phyloP scores from a whole-genome alignment of 2,797 vertebrate species.

The Myioborus melanocephalus region DNA sequence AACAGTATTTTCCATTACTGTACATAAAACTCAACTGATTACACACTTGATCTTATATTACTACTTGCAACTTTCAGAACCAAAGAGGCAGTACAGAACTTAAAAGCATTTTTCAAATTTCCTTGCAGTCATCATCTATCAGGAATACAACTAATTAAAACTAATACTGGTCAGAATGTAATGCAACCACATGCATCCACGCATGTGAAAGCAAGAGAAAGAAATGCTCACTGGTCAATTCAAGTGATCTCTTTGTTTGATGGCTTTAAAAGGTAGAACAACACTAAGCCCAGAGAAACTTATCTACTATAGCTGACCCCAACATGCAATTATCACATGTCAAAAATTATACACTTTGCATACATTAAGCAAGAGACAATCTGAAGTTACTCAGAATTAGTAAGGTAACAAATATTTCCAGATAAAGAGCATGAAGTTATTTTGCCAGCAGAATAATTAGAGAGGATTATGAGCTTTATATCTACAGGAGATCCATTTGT shows the following conservation, averaged over 20 bases:
- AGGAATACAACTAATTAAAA: background rate
- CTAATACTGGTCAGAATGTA: background rate
- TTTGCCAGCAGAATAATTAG: background rate
- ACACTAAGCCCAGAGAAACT: background rate
- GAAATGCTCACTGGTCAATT: background rate
- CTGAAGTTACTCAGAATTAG: background rate
- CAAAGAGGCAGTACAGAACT: background rate
- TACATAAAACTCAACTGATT: background rate
- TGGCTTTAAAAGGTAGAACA: background rate
- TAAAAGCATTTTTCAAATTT: background rate
- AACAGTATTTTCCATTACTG: background rate
- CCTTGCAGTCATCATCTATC: background rate
- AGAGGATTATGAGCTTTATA: background rate
- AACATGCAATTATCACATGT: background rate
- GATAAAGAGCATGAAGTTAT: background rate
- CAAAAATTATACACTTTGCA: background rate
- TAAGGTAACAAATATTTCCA: background rate
- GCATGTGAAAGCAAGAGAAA: background rate
- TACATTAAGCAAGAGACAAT: background rate
- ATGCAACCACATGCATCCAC: background rate
- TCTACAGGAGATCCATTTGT: background rate
- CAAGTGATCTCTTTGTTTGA: background rate
- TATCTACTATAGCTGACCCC: background rate
- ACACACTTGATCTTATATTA: background rate
- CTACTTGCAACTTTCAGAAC: background rate